Conservation (phyloP, 2,797 vertebrate genomes). For the Scolopax bukidnonensis region DNA sequence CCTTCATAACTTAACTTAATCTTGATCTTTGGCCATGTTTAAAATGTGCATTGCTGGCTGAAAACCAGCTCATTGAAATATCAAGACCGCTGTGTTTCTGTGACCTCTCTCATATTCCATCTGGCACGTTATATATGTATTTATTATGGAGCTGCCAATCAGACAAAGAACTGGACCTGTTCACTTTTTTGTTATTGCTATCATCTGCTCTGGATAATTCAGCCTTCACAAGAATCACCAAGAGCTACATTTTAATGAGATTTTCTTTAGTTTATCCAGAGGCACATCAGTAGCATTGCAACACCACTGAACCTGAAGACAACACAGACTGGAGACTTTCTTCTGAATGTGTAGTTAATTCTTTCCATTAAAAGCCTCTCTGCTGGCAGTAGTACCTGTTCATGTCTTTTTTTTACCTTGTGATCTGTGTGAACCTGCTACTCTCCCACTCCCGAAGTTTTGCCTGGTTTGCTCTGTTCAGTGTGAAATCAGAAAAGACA, state of each 20-base stretch:
- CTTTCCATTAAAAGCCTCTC: not conserved
- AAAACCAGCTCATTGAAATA: not conserved
- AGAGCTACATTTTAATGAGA: conserved; percentile 37
- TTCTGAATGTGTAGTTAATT: not conserved
- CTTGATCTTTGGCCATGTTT: not conserved
- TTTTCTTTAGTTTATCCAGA: conserved; percentile 4
- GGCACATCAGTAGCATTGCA: not conserved
- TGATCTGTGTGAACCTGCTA: not conserved
- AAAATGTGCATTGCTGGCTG: not conserved
- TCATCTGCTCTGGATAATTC: not conserved
- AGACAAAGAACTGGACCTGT: not conserved
- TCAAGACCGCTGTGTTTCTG: not conserved
- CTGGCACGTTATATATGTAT: not conserved
- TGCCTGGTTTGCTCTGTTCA: not conserved
- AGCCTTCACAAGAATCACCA: not conserved
- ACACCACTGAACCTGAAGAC: not conserved
- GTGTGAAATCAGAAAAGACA: not conserved
- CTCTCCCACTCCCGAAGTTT: not conserved
- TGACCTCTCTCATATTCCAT: not conserved
- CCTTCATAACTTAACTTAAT: not conserved
- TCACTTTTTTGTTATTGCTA: not conserved
- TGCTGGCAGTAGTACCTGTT: not conserved
- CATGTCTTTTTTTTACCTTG: not conserved
- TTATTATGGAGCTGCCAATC: conserved; percentile 8
- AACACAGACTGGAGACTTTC: not conserved